Evolutionary conservation across 1,140 invertebrate species (phyloP).

Genomic region (Scaptomyza graminum): DNA sequence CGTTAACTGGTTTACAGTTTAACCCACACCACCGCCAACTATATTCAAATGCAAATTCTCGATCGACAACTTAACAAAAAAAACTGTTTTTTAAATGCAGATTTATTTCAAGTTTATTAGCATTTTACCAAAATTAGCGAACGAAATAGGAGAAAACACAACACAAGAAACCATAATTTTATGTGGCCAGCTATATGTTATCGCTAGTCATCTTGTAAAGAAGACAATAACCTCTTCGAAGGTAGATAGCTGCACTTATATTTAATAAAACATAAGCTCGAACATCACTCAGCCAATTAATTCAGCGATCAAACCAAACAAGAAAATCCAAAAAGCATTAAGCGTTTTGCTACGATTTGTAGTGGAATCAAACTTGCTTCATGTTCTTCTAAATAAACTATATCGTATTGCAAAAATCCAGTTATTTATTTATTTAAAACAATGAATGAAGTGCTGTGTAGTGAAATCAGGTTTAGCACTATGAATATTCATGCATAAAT

Average conservation of each 20-base stretch:
- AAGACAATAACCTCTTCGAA: slow-evolving; percentile 62
- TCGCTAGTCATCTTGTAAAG: slow-evolving; percentile 4
- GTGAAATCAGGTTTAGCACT: slow-evolving; percentile 39
- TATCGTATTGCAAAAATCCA: neutral
- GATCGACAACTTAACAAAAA: slow-evolving; percentile 13
- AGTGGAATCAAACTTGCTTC: neutral
- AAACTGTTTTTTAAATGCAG: slow-evolving; percentile 35
- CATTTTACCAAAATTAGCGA: slow-evolving; percentile 50
- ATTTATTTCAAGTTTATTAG: slow-evolving; percentile 54
- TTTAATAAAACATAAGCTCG: slow-evolving; percentile 18
- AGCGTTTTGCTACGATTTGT: neutral
- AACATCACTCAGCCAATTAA: slow-evolving; percentile 24
- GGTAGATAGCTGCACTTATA: neutral
- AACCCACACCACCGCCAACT: slow-evolving; percentile 54
- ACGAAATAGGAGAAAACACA: slow-evolving; percentile 31
- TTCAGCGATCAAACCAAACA: neutral
- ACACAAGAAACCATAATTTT: slow-evolving; percentile 39
- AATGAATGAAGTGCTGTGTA: neutral
- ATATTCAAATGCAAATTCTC: slow-evolving; percentile 70
- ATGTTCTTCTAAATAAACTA: neutral
- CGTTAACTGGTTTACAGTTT: slow-evolving; percentile 58
- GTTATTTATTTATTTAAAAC: slow-evolving; percentile 14
- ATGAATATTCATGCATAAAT: slow-evolving; percentile 35
- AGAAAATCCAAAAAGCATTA: neutral
- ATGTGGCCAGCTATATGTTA: neutral